Base-by-base conservation (phyloP, 2,797 vertebrate genomes). In the Phataginus tricuspis region DNA sequence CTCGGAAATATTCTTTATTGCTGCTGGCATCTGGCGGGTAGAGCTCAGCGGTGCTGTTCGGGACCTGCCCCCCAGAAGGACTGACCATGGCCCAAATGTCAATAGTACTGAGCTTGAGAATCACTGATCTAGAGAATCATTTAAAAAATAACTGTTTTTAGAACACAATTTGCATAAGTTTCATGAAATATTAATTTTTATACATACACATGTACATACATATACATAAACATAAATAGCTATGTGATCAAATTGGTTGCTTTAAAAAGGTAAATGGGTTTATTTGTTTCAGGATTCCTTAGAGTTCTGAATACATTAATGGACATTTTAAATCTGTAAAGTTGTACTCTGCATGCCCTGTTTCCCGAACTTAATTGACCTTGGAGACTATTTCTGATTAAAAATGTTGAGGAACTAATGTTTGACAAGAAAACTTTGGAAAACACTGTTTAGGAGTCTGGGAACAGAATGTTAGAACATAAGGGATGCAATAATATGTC, bases 321-420 rank as follows among this genome's bases (percentile, higher is more conserved):
- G 39, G 4, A 29, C 29, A 77, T 49, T 91, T 92, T 74, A 95
- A 75, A 63, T 88, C 39, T 87, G 45, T 83, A 66, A 59, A 63
- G 37, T 69, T 37, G 3, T 64, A 61, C 79, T 92, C 77, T 86
- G 10, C 16, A 53, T 27, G 5, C 34, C 63, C 10, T 82, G 31
- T 83, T 96, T 92, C 71, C 51, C 51, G 74, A 72, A 93, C 53
- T 91, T 94, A 84, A 64, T 79, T 83, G 37, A 71, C 57, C 29
- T 93, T 42, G 29, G 25, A 78, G 61, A 1, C 42, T 88, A 5
- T 86, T 86, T 90, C 82, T 95, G 68, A 92, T 74, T 19, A 95
- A 90, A 85, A 9, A 68, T 16, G 19, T 57, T 77, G 23, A 85
- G 42, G n/a, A 92, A 72, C 16, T 88, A 94, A 78, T 27, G 12